Conservation (phyloP, 2,113 vertebrate species). For the Podilymbus podiceps region DNA sequence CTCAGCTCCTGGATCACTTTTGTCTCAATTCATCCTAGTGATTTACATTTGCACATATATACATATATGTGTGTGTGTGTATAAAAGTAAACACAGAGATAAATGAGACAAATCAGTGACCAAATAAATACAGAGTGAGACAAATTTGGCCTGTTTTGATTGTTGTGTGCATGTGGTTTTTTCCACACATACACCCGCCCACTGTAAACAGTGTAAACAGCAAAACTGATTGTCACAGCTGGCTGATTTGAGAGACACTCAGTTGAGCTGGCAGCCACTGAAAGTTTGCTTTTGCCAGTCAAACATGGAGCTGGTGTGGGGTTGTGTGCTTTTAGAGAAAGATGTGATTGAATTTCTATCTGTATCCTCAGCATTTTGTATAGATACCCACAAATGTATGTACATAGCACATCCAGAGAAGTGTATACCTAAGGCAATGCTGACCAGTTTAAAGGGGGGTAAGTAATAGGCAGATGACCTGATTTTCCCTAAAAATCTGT, state of each 20-base stretch:
- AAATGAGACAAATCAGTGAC: not conserved
- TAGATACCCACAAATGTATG: not conserved
- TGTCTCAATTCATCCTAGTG: not conserved
- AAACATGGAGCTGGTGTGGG: not conserved
- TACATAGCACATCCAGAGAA: not conserved
- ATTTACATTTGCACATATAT: not conserved
- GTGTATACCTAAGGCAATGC: not conserved
- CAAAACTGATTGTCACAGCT: not conserved
- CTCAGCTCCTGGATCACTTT: not conserved
- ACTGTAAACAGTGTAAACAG: not conserved
- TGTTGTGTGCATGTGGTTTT: not conserved
- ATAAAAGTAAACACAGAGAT: not conserved
- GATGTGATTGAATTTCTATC: not conserved
- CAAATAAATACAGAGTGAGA: not conserved
- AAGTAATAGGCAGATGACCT: not conserved
- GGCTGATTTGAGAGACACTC: not conserved
- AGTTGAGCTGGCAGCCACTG: not conserved
- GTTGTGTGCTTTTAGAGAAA: not conserved
- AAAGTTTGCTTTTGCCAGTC: not conserved
- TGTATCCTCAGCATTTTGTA: not conserved
- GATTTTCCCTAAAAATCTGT: not conserved
- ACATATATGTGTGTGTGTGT: not conserved
- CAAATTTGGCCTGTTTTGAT: not conserved
- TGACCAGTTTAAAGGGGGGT: not conserved
- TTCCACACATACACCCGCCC: fast-evolving